Evolutionary conservation across 1,140 invertebrate genomes (phyloP).

Genomic region (Portunus trituberculatus): DNA sequence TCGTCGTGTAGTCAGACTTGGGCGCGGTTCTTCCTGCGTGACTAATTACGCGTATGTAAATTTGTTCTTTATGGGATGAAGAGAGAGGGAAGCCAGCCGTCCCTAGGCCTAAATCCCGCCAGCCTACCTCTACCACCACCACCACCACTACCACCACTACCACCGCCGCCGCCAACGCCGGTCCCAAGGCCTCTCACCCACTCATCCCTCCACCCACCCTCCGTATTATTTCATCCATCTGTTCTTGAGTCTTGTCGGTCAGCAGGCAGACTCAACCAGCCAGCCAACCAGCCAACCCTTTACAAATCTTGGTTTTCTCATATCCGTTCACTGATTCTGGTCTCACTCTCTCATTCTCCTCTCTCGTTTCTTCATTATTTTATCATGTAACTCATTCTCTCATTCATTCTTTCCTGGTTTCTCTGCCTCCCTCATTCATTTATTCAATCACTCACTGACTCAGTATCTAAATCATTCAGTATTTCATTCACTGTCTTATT

Average conservation of each 20-base stretch:
- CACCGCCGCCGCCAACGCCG: not conserved
- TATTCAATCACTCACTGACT: not conserved
- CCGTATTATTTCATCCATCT: not conserved
- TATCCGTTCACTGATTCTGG: too few relatives aligned
- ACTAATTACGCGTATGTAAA: slow-evolving; percentile 58
- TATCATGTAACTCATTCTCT: too few relatives aligned
- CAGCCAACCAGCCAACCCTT: too few relatives aligned
- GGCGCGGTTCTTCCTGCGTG: slow-evolving; percentile 39
- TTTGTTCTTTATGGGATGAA: slow-evolving; percentile 58
- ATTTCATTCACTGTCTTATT: not conserved
- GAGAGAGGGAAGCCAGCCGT: slow-evolving; percentile 34
- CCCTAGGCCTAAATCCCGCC: slow-evolving; percentile 37
- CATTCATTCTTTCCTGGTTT: too few relatives aligned
- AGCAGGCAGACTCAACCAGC: too few relatives aligned
- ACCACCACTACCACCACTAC: not conserved
- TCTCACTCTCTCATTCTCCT: too few relatives aligned
- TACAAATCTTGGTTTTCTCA: too few relatives aligned
- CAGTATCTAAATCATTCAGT: not conserved
- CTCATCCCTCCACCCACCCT: not conserved
- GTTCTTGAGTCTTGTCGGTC: not conserved
- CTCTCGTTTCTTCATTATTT: too few relatives aligned
- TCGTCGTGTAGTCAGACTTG: not conserved
- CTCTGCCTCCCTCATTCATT: too few relatives aligned
- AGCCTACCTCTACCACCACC: not conserved
- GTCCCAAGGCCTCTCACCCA: slow-evolving; percentile 15